Evolutionary conservation across 2,797 vertebrate species (phyloP).

Genomic region (Cryptoprocta ferox): DNA sequence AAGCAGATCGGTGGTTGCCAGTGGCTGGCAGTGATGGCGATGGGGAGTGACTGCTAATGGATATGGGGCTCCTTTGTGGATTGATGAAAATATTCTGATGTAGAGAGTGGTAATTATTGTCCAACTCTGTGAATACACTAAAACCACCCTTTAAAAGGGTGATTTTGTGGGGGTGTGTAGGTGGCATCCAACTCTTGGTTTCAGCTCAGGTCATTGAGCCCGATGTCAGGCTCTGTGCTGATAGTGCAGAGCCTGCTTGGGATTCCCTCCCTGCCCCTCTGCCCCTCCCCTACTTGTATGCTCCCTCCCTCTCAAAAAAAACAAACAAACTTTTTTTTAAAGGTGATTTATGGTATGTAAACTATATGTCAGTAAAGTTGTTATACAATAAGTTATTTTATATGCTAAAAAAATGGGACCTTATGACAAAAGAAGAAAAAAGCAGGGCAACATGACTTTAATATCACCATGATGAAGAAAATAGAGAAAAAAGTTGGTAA

Average conservation of each 20-base stretch:
- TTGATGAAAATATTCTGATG: neutral
- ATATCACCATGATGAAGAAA: neutral
- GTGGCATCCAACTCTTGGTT: too few species aligned
- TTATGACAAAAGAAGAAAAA: neutral
- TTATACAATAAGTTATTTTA: neutral
- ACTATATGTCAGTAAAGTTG: neutral
- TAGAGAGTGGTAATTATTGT: neutral
- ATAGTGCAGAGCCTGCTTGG: too few species aligned
- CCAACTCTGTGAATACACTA: neutral
- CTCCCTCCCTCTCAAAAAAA: too few species aligned
- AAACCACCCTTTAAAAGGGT: neutral
- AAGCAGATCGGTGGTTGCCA: neutral
- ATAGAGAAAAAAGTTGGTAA: neutral
- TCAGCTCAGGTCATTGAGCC: too few species aligned
- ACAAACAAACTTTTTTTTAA: too few species aligned
- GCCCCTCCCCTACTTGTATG: too few species aligned
- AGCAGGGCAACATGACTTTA: neutral
- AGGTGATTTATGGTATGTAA: neutral
- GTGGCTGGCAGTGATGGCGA: neutral
- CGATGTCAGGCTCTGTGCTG: too few species aligned
- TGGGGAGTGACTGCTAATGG: too few species aligned
- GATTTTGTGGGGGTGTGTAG: too few species aligned
- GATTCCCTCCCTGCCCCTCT: too few species aligned
- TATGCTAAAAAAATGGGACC: neutral
- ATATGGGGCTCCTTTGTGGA: neutral